A percentile compares a stretch with the other conserved stretches of the same genome.
These are phyloP conservation scores for Artibeus lituratus DNA, from an alignment of 2,797 vertebrate genomes.

Conservation along the genomic window DNA sequence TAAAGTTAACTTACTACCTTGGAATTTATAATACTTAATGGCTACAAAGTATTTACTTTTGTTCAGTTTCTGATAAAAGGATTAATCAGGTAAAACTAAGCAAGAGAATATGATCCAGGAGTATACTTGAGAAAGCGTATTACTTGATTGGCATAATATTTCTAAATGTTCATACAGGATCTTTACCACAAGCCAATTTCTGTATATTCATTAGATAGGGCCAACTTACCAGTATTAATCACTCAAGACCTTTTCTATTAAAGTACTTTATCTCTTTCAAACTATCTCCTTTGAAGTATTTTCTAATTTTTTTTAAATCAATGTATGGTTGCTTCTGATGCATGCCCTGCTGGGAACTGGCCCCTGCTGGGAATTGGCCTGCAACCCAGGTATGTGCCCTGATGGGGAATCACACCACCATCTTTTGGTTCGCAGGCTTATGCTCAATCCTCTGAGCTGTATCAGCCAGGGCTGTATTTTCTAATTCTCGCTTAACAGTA, in stretches of 20 bases:
- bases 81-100: neutral
- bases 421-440: too few relatives aligned
- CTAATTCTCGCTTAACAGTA: neutral
- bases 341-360: too few relatives aligned
- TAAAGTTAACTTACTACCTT: neutral
- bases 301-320: too few relatives aligned
- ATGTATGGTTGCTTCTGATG: too few relatives aligned
- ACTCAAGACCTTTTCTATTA: neutral
- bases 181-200: neutral
- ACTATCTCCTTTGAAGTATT: neutral
- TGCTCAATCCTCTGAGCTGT: too few relatives aligned
- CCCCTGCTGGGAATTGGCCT: too few relatives aligned
- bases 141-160: neutral
- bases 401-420: too few relatives aligned
- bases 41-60: slow-evolving; percentile 5
- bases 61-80: neutral
- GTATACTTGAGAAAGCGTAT: neutral
- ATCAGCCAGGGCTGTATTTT: too few relatives aligned
- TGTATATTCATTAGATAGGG: neutral
- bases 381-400: too few relatives aligned
- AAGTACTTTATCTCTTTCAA: neutral
- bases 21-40: neutral
- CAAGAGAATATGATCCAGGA: neutral
- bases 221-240: neutral
- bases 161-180: neutral